These are phyloP conservation scores for Polyploca ridens DNA, from an alignment of 2,888 invertebrate species.

Conservation along the genomic window DNA sequence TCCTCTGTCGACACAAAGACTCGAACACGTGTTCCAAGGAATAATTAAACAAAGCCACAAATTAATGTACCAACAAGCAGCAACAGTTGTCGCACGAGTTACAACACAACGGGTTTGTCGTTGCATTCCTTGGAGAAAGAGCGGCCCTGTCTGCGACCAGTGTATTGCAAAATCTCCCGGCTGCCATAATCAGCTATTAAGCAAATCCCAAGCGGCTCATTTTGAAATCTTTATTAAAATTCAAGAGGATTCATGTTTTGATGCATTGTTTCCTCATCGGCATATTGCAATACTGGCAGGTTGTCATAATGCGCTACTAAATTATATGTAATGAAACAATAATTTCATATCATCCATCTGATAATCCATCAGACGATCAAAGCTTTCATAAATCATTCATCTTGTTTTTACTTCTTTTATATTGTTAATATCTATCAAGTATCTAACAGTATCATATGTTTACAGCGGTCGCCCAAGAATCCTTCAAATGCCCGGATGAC, in stretches of 20 bases:
- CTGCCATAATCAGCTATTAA: constrained; percentile 58
- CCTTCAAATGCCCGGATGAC: constrained; percentile 97
- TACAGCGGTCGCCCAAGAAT: constrained; percentile 90
- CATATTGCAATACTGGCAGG: constrained; percentile 51
- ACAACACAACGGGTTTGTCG: constrained; percentile 47
- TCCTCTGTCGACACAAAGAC: constrained; percentile 26
- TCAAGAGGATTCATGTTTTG: constrained; percentile 59
- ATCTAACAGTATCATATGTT: constrained; percentile 42
- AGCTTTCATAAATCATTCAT: too few species aligned
- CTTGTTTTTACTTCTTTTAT: too few species aligned
- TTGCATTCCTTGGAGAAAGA: constrained; percentile 71
- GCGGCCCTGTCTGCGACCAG: constrained; percentile 63
- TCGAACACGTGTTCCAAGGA: constrained; percentile 39
- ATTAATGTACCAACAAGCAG: constrained; percentile 38
- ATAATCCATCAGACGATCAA: neutral
- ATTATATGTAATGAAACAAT: constrained; percentile 14
- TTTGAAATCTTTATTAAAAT: constrained; percentile 75
- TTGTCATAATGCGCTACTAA: constrained; percentile 39
- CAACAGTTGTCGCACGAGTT: constrained; percentile 35
- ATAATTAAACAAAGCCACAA: constrained; percentile 38
- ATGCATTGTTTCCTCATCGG: constrained; percentile 53
- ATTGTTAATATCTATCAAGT: constrained; percentile 3
- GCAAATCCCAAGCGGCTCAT: constrained; percentile 61
- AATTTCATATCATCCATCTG: neutral
- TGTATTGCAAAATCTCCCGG: constrained; percentile 62